A percentile compares a stretch with the other conserved stretches of the same genome.
These are phyloP conservation scores for Drosophila helvetica DNA, from an alignment of 2,888 invertebrate genomes.

Conservation along the genomic window DNA sequence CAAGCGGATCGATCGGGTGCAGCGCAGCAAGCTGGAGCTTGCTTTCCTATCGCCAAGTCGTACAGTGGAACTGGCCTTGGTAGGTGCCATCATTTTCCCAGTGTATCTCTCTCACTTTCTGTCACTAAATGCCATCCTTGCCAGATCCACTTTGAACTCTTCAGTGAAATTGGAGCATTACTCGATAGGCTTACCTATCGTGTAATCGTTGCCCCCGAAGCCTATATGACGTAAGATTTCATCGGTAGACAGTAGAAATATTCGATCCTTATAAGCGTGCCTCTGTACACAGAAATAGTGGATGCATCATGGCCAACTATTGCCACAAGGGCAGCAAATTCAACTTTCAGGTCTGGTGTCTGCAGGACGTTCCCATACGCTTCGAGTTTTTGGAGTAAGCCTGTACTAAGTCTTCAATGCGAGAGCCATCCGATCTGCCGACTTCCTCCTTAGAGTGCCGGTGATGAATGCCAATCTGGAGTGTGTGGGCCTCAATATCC, in stretches of 20 bases:
- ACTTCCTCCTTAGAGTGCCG: conserved; percentile 55
- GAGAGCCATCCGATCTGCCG: not conserved
- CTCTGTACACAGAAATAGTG: conserved; percentile 44
- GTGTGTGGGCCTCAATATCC: conserved; percentile 52
- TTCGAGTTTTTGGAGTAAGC: conserved; percentile 69
- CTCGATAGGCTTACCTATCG: conserved; percentile 63
- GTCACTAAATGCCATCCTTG: not conserved
- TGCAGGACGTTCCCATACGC: conserved; percentile 74
- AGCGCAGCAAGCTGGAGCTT: conserved; percentile 44
- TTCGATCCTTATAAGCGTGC: too few species aligned
- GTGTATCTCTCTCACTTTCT: not conserved
- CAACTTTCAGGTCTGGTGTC: conserved; percentile 76
- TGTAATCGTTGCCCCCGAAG: conserved; percentile 36
- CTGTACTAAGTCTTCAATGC: too few species aligned
- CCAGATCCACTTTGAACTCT: conserved; percentile 49
- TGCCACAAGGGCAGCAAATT: conserved; percentile 60
- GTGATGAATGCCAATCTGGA: conserved; percentile 61
- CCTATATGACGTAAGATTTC: conserved; percentile 56
- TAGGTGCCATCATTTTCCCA: conserved; percentile 1
- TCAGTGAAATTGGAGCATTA: conserved; percentile 45
- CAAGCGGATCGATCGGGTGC: conserved; percentile 37
- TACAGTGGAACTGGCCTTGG: conserved; percentile 44
- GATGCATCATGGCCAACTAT: conserved; percentile 63
- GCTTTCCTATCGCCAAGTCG: conserved; percentile 5
- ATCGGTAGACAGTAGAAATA: not conserved